Evolutionary conservation across 2,888 invertebrate genomes (phyloP).

Genomic region (Flexamia atlantica): DNA sequence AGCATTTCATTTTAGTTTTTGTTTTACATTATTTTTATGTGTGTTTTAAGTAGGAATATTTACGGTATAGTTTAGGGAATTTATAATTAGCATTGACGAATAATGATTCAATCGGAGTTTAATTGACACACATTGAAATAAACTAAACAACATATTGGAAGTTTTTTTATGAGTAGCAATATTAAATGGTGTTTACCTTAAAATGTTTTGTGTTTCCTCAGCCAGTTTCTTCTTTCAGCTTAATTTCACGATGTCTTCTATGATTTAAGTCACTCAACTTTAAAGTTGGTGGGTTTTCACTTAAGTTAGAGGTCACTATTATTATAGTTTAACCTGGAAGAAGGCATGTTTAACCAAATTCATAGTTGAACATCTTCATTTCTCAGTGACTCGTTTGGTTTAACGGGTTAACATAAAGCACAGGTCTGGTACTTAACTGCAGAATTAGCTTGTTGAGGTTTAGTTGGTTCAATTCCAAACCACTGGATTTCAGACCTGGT

Average conservation of each 20-base stretch:
- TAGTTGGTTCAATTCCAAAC: slow-evolving; percentile 10
- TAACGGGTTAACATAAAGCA: slow-evolving; percentile 8
- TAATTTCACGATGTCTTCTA: slow-evolving; percentile 39
- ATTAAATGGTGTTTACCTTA: slow-evolving; percentile 50
- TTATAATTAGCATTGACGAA: slow-evolving; percentile 62
- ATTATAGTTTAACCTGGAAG: slow-evolving; percentile 43
- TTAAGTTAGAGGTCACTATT: slow-evolving; percentile 46
- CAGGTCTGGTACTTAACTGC: slow-evolving; percentile 19
- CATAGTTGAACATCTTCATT: slow-evolving; percentile 30
- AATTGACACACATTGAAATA: slow-evolving; percentile 45
- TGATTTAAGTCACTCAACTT: slow-evolving; percentile 12
- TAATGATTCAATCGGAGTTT: slow-evolving; percentile 15
- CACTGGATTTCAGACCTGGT: slow-evolving; percentile 23
- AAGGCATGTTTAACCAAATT: slow-evolving; percentile 48
- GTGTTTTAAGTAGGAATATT: slow-evolving; percentile 37
- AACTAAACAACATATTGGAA: slow-evolving; percentile 46
- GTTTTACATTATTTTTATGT: slow-evolving; percentile 17
- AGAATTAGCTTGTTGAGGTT: slow-evolving; percentile 19
- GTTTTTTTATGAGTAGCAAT: slow-evolving; percentile 50
- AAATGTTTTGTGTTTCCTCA: slow-evolving; percentile 55
- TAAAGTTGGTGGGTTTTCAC: slow-evolving; percentile 21
- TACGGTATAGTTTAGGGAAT: slow-evolving; percentile 36
- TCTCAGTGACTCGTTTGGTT: background rate
- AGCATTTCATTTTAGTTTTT: slow-evolving; percentile 20
- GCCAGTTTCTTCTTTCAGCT: slow-evolving; percentile 36